Evolutionary conservation across 2,888 invertebrate genomes (phyloP).

Genomic region (Sinhomidia bicolor): DNA sequence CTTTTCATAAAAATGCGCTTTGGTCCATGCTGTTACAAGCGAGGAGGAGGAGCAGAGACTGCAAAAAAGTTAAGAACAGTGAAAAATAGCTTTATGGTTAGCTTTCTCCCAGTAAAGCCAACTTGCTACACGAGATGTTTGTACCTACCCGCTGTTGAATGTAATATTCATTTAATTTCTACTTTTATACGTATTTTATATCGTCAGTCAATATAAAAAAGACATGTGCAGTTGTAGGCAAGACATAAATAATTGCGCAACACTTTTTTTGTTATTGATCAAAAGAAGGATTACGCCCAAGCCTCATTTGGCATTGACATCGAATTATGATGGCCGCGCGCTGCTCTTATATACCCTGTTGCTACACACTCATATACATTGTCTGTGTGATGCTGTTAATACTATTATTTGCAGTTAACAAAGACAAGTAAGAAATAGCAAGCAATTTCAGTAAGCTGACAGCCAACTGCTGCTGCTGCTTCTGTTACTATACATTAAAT

Average conservation of each 20-base stretch:
- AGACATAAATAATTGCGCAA: slow-evolving; percentile 41
- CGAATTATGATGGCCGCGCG: slow-evolving; percentile 30
- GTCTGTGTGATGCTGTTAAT: not conserved
- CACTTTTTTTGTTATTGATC: slow-evolving; percentile 41
- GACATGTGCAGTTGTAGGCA: not conserved
- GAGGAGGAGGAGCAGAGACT: not conserved
- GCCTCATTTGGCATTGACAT: slow-evolving; percentile 61
- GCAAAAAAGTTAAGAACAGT: not conserved
- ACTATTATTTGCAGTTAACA: not conserved
- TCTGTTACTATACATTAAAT: not conserved
- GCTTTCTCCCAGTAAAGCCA: not conserved
- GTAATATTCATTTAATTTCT: not conserved
- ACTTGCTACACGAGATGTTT: not conserved
- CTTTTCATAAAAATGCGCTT: not conserved
- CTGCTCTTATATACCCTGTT: slow-evolving; percentile 15
- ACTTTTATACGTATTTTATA: not conserved
- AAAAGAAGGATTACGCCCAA: slow-evolving; percentile 45
- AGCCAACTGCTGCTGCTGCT: not conserved
- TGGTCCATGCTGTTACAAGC: not conserved
- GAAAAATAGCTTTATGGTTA: slow-evolving; percentile 10
- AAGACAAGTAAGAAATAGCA: slow-evolving; percentile 17
- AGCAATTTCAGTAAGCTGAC: slow-evolving; percentile 16
- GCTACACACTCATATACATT: not conserved
- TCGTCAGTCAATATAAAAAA: not conserved
- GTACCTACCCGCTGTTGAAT: not conserved